Conservation (phyloP, 64 coral and sea anemone species). For the Dendrophyllia cribrosa region DNA sequence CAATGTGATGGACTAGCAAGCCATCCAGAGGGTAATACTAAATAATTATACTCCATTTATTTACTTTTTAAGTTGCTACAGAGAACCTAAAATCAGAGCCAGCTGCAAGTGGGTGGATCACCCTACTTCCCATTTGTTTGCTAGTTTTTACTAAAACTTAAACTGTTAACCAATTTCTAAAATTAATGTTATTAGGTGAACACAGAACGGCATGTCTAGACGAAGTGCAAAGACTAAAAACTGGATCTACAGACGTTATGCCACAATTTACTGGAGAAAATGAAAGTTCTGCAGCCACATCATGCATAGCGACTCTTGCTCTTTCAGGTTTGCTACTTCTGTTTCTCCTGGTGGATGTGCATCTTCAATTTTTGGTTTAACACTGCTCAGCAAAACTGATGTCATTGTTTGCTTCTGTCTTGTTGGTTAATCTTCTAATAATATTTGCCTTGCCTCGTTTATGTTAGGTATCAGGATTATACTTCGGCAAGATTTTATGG, state of each 20-base stretch:
- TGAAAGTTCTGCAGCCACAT: background rate
- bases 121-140: too few relatives aligned
- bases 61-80: too few relatives aligned
- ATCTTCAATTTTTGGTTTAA: background rate
- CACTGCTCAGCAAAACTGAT: background rate
- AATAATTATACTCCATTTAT: too few relatives aligned
- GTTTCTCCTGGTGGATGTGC: too few relatives aligned
- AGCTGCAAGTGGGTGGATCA: too few relatives aligned
- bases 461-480: constrained; percentile 69
- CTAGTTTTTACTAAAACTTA: too few relatives aligned
- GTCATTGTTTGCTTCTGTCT: too few relatives aligned
- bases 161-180: too few relatives aligned
- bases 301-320: constrained; percentile 75
- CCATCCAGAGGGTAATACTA: too few relatives aligned
- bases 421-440: background rate
- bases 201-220: constrained; percentile 92
- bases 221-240: constrained; percentile 93
- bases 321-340: constrained; percentile 69
- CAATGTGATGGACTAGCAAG: too few relatives aligned
- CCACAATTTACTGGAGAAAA: constrained; percentile 30
- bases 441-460: background rate
- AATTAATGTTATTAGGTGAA: constrained; percentile 62
- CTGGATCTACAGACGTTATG: constrained; percentile 22
- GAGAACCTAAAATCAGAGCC: too few relatives aligned
- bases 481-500: constrained; percentile 89